Evolutionary conservation across 2,797 vertebrate genomes (phyloP), one percentile per base, ranked within the genome.

Genomic region (Lophius americanus): DNA sequence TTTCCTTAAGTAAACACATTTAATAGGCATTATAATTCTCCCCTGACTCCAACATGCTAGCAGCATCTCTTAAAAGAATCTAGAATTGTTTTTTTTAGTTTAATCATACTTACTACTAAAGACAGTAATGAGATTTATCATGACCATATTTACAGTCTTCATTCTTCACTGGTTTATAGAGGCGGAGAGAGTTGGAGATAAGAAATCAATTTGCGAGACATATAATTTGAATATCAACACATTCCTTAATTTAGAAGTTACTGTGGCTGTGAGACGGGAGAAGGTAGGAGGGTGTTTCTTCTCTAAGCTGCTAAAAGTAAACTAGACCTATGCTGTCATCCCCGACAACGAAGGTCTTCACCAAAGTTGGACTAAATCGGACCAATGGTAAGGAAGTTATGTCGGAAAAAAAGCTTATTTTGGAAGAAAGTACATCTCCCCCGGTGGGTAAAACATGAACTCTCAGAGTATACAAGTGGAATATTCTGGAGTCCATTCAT

Each of bases 91-190:
- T 79, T 76, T 66, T 76, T 66, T 61, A 64, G 70, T 87, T 82
- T 77, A 82, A 83, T 84, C 86, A 79, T 70, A 60, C 57, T 48
- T 42, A 35, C 76, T 64, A 70, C 87, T 66, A 77, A 81, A 71
- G 72, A 82, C 57, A 87, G 60, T 74, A 73, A 79, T 82, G 64
- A 81, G 82, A 75, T 86, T 85, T 75, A 68, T 83, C 81, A 86
- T 84, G 72, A 81, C 59, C 70, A 68, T 69, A 70, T 72, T 82
- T 75, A 67, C 47, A 62, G 68, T 60, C 53, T 78, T 60, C 49
- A 68, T 76, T 70, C 56, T 76, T 63, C 14, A 79, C 61, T 62
- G 64, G 33, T 66, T 75, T 44, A 64, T 56, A 66, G 57, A 70
- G 58, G 51, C 71, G 73, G 59, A 68, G 32, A 36, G 48, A 58